Evolutionary conservation across 2,113 vertebrate genomes (phyloP), one percentile per base, ranked within the genome.

Genomic region (Dipodomys spectabilis): DNA sequence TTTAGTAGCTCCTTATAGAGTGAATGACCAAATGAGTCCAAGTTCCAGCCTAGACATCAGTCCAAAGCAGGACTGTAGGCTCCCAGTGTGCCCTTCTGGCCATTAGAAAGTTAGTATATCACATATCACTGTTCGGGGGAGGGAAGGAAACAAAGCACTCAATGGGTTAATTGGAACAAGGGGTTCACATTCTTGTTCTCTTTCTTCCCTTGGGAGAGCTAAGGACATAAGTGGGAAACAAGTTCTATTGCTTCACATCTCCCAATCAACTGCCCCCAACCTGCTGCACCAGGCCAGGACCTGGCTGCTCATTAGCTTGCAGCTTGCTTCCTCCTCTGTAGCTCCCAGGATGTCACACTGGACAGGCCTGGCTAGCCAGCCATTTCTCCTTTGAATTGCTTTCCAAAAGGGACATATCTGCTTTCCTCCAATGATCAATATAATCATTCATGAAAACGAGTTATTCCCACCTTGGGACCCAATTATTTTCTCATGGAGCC

Each of bases 401-500:
- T 91, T 95, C 88, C 87, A 91, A 91, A 95, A 92, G n/a, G 49
- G 86, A 93, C 32, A 62, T 32, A 95, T 92, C 87, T 77, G 73
- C 94, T 93, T 94, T 80, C 92, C 92, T 92, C 92, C 95, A 90
- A 88, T 96, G 96, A 97, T 96, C 96, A 95, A 96, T 96, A 95
- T 93, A 95, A 97, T 97, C 95, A 97, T 94, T 96, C 96, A 95
- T 45, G 82, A 96, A 96, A 92, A 97, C 1, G 35, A 96, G 90
- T 91, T 80, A 74, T 94, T 93, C 57, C 96, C 93, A 93, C 78
- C 96, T 95, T 95, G 96, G 97, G 96, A 95, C 93, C 95, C 94
- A 97, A 97, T 97, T 96, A 97, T 95, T 96, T 97, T 95, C 85
- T 95, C 7, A 10, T 67, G 83, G 87, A 96, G 96, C 71, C 93